Evolutionary conservation across 2,888 invertebrate species (phyloP).

Genomic region (Ophioninae sp.): DNA sequence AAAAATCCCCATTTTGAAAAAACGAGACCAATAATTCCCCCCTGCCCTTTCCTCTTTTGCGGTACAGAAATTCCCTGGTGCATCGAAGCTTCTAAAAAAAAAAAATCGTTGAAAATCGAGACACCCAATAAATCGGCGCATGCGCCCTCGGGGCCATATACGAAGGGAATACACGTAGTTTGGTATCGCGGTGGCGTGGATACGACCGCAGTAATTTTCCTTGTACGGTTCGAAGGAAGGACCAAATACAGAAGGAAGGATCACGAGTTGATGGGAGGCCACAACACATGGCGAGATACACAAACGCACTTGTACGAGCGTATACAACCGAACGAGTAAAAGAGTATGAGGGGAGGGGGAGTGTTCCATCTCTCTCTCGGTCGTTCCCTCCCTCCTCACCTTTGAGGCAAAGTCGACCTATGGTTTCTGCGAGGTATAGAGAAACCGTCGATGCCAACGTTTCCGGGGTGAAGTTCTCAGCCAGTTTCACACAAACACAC

Average conservation of each 20-base stretch:
- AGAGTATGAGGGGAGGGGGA: constrained; percentile 32
- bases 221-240: constrained; percentile 53
- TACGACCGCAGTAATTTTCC: constrained; percentile 61
- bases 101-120: neutral
- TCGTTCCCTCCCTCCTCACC: constrained; percentile 12
- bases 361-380: too few species aligned
- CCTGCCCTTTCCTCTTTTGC: too few species aligned
- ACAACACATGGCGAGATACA: constrained; percentile 16
- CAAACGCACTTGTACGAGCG: too few species aligned
- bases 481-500: constrained; percentile 26
- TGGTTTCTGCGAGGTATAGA: constrained; percentile 57
- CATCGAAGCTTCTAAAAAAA: too few species aligned
- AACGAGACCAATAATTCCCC: too few species aligned
- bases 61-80: too few species aligned
- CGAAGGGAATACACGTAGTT: neutral
- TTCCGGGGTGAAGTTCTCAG: constrained; percentile 64
- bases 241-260: constrained; percentile 61
- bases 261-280: constrained; percentile 49
- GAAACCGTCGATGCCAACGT: constrained; percentile 55
- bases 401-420: constrained; percentile 56
- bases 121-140: neutral
- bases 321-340: constrained; percentile 19
- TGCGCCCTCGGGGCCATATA: neutral
- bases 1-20: too few species aligned
- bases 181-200: constrained; percentile 30